These are phyloP conservation scores for Cyprinodon brontotheroides DNA, from an alignment of 2,113 vertebrate genomes.

Conservation along the genomic window DNA sequence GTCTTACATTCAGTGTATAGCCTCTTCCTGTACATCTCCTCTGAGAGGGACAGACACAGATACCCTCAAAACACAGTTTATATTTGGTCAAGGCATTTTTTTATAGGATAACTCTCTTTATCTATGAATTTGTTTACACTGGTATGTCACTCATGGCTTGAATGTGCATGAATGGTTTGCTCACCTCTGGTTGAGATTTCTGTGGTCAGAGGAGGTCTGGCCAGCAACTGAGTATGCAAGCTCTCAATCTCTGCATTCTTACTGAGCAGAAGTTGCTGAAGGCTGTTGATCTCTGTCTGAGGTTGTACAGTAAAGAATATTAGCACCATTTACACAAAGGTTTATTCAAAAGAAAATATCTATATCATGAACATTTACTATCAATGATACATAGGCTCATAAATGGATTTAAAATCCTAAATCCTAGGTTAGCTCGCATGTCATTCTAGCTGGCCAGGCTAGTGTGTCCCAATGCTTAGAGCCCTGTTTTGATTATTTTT, in stretches of 20 bases:
- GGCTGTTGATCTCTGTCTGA: constrained; percentile 91
- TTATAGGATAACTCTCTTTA: constrained; percentile 15
- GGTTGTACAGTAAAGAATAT: constrained; percentile 22
- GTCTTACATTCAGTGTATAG: constrained; percentile 88
- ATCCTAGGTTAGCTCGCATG: not conserved
- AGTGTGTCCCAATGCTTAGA: not conserved
- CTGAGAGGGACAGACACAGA: constrained; percentile 77
- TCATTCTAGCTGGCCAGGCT: too few species aligned
- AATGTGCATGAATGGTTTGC: constrained; percentile 13
- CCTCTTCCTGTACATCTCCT: constrained; percentile 87
- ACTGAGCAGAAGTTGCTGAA: constrained; percentile 89
- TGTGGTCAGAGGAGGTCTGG: constrained; percentile 78
- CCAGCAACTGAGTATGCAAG: constrained; percentile 87
- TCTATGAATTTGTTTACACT: not conserved
- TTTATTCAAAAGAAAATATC: not conserved
- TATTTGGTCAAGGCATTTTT: constrained; percentile 18
- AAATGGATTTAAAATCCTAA: constrained; percentile 7
- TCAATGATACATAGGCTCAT: constrained; percentile 8
- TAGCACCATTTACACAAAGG: constrained; percentile 5
- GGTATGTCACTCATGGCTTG: not conserved
- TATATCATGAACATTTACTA: constrained; percentile 4
- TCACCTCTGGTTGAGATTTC: constrained; percentile 90
- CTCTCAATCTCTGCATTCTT: constrained; percentile 94
- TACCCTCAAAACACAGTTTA: constrained; percentile 69
- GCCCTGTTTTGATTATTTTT: not conserved